Percentiles rank a stretch among this genome's conserved stretches.
Evolutionary conservation across 2,797 vertebrate species (phyloP).

Genomic region (Phrynocephalus vlangalii): DNA sequence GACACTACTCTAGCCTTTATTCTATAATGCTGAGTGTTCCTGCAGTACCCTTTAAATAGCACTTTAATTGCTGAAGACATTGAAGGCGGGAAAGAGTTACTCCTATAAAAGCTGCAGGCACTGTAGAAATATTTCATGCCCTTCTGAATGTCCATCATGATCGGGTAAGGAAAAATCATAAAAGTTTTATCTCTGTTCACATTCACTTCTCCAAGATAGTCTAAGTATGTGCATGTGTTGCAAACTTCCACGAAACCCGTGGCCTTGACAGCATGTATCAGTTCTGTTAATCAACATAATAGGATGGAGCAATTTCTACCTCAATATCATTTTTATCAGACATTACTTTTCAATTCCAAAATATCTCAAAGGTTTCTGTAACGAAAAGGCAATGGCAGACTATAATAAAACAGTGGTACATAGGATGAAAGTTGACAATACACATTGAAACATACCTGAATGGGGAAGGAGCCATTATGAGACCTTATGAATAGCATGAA

Average conservation of each 20-base stretch:
- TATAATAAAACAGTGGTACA: slow-evolving; percentile 38
- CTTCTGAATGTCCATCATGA: neutral
- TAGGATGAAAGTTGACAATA: slow-evolving; percentile 34
- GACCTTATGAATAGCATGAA: slow-evolving; percentile 2
- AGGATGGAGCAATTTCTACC: neutral
- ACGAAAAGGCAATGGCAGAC: slow-evolving; percentile 50
- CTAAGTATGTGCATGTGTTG: neutral
- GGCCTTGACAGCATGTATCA: neutral
- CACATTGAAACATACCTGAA: slow-evolving; percentile 40
- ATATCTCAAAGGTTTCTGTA: slow-evolving; percentile 35
- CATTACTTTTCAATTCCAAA: slow-evolving; percentile 33
- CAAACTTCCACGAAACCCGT: neutral
- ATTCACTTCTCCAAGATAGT: neutral
- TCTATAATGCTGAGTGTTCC: neutral
- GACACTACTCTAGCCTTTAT: neutral
- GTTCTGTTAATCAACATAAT: neutral
- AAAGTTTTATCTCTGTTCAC: neutral
- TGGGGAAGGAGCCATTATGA: too few relatives aligned
- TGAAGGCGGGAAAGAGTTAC: neutral
- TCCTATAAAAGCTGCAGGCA: neutral
- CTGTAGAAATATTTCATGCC: neutral
- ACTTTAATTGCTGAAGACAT: neutral
- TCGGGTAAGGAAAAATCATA: neutral
- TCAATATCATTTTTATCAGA: slow-evolving; percentile 15
- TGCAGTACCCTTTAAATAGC: too few relatives aligned